Evolutionary conservation across 2,113 vertebrate species (phyloP).

Genomic region (Diadophis punctatus): DNA sequence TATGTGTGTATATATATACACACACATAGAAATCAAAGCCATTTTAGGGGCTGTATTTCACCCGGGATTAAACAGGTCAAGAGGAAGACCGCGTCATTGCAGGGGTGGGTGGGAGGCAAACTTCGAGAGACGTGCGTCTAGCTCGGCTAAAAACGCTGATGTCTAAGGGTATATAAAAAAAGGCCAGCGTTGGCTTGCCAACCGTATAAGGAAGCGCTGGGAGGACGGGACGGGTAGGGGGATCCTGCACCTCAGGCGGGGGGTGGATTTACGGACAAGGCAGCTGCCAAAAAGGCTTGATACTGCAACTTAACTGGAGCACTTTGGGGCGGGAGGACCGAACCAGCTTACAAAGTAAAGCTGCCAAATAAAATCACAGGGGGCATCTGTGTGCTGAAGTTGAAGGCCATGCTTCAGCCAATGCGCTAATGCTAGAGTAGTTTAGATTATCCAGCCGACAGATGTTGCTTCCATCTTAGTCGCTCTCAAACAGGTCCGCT

Average conservation of each 20-base stretch:
- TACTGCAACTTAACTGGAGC: not conserved
- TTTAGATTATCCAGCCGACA: not conserved
- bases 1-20: not conserved
- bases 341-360: not conserved
- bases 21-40: not conserved
- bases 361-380: too few species aligned
- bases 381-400: not conserved
- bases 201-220: slow-evolving; percentile 11
- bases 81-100: not conserved
- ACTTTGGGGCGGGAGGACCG: not conserved
- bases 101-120: not conserved
- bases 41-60: slow-evolving; percentile 7
- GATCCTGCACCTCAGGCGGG: not conserved
- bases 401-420: not conserved
- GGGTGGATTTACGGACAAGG: not conserved
- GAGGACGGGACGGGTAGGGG: not conserved
- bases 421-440: not conserved
- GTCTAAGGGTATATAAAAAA: slow-evolving; percentile 4
- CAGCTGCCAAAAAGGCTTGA: not conserved
- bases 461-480: not conserved
- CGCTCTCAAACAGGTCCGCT: not conserved
- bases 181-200: not conserved
- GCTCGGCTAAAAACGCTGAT: not conserved
- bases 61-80: slow-evolving; percentile 7
- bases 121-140: not conserved